Percentiles rank a stretch among this genome's conserved stretches.
Evolutionary conservation across 2,888 invertebrate genomes (phyloP).

Genomic region (Amorpha juglandis): DNA sequence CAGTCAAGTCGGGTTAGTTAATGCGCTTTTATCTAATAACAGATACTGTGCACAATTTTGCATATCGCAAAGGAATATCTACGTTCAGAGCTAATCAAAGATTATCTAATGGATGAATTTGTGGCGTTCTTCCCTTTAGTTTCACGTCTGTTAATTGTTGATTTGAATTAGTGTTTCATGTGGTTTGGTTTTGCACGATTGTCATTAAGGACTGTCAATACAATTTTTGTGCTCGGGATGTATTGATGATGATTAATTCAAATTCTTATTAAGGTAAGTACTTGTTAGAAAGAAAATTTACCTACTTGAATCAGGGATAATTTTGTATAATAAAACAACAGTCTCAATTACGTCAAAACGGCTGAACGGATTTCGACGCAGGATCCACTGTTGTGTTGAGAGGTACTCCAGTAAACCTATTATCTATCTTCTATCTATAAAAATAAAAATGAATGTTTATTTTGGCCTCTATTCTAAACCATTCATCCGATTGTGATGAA

Average conservation of each 20-base stretch:
- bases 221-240: not conserved
- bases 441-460: no score
- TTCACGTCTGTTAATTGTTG: slow-evolving; percentile 36
- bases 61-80: slow-evolving; percentile 72
- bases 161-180: slow-evolving; percentile 1
- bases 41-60: slow-evolving; percentile 64
- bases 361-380: no score
- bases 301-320: no score
- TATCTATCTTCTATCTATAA: no score
- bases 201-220: not conserved
- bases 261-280: not conserved
- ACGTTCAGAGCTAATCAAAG: slow-evolving; percentile 65
- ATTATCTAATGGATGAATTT: slow-evolving; percentile 75
- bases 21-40: slow-evolving; percentile 49
- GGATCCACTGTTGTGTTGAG: no score
- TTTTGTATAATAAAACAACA: no score
- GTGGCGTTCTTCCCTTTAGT: slow-evolving; percentile 36
- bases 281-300: no score
- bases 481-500: no score
- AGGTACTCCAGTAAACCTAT: no score
- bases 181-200: slow-evolving; percentile 1
- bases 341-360: no score
- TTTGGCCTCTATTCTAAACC: no score
- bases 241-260: not conserved
- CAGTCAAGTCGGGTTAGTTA: slow-evolving; percentile 47